Percentiles rank a stretch among this genome's conserved stretches.
Conservation (phyloP, 2,888 invertebrate genomes). For the Acronicta psi region DNA sequence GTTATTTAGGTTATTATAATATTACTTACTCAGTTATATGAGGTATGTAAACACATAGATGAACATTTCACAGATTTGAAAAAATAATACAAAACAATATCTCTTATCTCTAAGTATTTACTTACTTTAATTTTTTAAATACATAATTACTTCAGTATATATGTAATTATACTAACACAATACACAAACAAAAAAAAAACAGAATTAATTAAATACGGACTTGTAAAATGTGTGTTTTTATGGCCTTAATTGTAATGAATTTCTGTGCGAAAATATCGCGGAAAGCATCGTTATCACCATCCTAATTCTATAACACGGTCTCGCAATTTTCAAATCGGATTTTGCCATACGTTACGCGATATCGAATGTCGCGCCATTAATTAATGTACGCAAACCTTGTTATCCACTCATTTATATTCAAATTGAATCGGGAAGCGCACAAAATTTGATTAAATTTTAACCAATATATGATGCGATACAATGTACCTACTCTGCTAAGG, state of each 20-base stretch:
- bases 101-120: too few species aligned
- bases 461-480: constrained; percentile 50
- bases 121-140: too few species aligned
- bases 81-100: too few species aligned
- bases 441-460: constrained; percentile 73
- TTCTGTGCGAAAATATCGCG: neutral
- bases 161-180: too few species aligned
- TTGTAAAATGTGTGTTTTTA: too few species aligned
- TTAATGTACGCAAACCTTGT: constrained; percentile 67
- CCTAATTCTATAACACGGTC: constrained; percentile 37
- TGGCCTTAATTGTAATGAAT: neutral
- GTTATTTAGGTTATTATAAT: too few species aligned
- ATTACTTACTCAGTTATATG: too few species aligned
- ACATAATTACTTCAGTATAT: too few species aligned
- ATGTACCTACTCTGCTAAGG: constrained; percentile 12
- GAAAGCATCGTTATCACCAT: constrained; percentile 14
- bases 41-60: too few species aligned
- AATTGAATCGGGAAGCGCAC: constrained; percentile 70
- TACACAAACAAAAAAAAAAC: too few species aligned
- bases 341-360: constrained; percentile 34
- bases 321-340: constrained; percentile 47
- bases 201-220: too few species aligned
- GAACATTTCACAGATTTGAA: too few species aligned
- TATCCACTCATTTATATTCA: constrained; percentile 77
- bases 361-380: constrained; percentile 66